Conservation (phyloP, 2,888 invertebrate species). For the Eupithecia exiguata region DNA sequence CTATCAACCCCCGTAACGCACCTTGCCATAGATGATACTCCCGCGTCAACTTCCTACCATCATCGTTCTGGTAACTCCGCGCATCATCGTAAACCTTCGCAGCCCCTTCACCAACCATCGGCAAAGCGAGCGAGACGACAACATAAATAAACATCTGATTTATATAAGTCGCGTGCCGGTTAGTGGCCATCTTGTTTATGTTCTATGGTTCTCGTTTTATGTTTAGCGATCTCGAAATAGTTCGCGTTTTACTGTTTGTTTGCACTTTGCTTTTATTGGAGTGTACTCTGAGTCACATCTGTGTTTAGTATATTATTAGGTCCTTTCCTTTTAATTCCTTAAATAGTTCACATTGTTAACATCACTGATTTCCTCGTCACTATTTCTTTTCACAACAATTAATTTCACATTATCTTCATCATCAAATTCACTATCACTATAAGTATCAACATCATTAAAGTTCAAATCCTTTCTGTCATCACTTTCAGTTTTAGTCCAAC, state of each 20-base stretch:
- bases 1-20: conserved; percentile 86
- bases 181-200: conserved; percentile 79
- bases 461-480: conserved; percentile 1
- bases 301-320: conserved; percentile 32
- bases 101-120: conserved; percentile 72
- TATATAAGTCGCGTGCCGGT: conserved; percentile 77
- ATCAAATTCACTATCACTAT: conserved; percentile 4
- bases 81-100: conserved; percentile 68
- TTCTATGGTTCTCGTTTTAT: conserved; percentile 67
- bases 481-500: conserved; percentile 19
- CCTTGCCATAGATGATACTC: conserved; percentile 88
- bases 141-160: conserved; percentile 81
- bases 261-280: conserved; percentile 67
- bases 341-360: conserved; percentile 22
- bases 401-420: conserved; percentile 13
- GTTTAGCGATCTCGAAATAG: conserved; percentile 68
- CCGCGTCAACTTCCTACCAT: conserved; percentile 78
- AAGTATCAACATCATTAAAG: conserved; percentile 7
- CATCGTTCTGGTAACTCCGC: conserved; percentile 64
- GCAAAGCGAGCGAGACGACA: conserved; percentile 74
- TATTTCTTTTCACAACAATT: conserved; percentile 6
- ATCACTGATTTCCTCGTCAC: conserved; percentile 16
- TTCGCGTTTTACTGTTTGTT: conserved; percentile 70
- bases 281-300: conserved; percentile 60
- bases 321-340: conserved; percentile 23